Evolutionary conservation across 2,888 invertebrate genomes (phyloP).

Genomic region (Athetis lepigone): DNA sequence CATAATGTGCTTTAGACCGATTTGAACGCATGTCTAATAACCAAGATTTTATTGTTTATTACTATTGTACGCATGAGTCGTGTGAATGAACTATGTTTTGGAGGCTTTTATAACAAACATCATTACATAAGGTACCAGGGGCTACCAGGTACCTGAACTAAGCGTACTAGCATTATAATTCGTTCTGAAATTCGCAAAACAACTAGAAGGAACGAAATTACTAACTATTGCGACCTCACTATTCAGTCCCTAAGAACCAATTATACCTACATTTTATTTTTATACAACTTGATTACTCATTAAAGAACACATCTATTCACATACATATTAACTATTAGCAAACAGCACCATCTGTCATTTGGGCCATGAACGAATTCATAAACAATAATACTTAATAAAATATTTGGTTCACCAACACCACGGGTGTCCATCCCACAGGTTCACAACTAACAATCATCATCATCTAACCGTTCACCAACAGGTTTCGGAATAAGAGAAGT

Average conservation of each 20-base stretch:
- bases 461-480: constrained; percentile 77
- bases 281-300: too few species aligned
- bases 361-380: neutral
- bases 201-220: too few species aligned
- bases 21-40: constrained; percentile 25
- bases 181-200: too few species aligned
- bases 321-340: too few species aligned
- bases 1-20: constrained; percentile 48
- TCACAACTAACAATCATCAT: constrained; percentile 68
- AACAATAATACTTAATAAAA: neutral
- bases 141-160: constrained; percentile 27
- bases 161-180: neutral
- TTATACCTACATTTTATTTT: too few species aligned
- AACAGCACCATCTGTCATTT: neutral
- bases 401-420: constrained; percentile 29
- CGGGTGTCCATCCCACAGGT: constrained; percentile 36
- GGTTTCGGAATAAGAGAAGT: constrained; percentile 88
- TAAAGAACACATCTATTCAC: too few species aligned
- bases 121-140: neutral
- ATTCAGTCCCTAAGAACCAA: too few species aligned
- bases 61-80: constrained; percentile 32
- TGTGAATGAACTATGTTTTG: constrained; percentile 38
- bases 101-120: constrained; percentile 16
- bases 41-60: constrained; percentile 37
- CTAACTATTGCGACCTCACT: too few species aligned